Percentiles rank a stretch among this genome's conserved stretches.
These are phyloP conservation scores for Ellobius talpinus DNA, from an alignment of 2,113 vertebrate genomes.

Conservation along the genomic window DNA sequence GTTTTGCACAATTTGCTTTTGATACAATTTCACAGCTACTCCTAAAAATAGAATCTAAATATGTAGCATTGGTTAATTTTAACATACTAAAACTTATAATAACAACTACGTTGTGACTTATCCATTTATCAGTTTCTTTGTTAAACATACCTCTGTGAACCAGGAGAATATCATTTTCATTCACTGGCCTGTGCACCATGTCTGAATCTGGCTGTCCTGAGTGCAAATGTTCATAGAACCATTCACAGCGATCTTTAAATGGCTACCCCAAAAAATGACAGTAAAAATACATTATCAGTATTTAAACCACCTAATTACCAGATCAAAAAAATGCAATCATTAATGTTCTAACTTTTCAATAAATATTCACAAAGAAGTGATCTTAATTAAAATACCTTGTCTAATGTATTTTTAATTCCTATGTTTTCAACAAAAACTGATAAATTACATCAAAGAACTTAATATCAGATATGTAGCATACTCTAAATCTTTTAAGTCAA, in stretches of 20 bases:
- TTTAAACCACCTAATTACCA: slow-evolving; percentile 46
- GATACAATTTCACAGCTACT: slow-evolving; percentile 99
- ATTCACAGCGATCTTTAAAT: slow-evolving; percentile 98
- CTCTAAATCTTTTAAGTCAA: slow-evolving; percentile 52
- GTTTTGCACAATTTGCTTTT: slow-evolving; percentile 97
- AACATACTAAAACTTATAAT: slow-evolving; percentile 51
- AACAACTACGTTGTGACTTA: slow-evolving; percentile 30
- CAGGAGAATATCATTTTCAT: slow-evolving; percentile 96
- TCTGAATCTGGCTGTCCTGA: slow-evolving; percentile 95
- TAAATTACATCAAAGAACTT: slow-evolving; percentile 34
- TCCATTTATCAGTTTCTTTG: neutral
- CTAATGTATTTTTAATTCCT: slow-evolving; percentile 52
- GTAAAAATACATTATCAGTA: slow-evolving; percentile 47
- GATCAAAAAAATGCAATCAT: slow-evolving; percentile 28
- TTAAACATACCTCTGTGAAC: slow-evolving; percentile 95
- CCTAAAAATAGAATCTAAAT: slow-evolving; percentile 98
- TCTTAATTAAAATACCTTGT: slow-evolving; percentile 16
- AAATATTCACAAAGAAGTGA: slow-evolving; percentile 40
- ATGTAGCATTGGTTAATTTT: slow-evolving; percentile 85
- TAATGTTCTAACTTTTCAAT: slow-evolving; percentile 58
- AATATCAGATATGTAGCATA: slow-evolving; percentile 41
- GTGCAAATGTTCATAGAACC: slow-evolving; percentile 99
- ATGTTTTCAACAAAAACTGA: slow-evolving; percentile 56
- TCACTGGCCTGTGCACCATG: slow-evolving; percentile 99
- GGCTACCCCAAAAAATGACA: slow-evolving; percentile 87